phyloP scores from a whole-genome alignment of 2,797 vertebrate genomes.

The Gallirallus australis region DNA sequence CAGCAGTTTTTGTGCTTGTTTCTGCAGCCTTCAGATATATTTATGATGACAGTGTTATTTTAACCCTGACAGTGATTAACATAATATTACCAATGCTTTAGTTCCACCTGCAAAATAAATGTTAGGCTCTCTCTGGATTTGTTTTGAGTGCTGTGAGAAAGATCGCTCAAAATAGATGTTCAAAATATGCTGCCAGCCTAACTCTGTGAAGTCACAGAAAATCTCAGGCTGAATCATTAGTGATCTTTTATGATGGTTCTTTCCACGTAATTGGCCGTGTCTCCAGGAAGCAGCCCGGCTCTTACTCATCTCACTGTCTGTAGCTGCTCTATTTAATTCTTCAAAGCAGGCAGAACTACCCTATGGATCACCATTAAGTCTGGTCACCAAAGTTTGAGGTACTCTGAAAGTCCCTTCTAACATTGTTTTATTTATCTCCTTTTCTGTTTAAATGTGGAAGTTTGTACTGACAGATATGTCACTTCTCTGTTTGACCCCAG shows the following conservation, averaged over 20 bases:
- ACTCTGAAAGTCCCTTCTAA: background rate
- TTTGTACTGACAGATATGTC: background rate
- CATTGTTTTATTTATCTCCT: background rate
- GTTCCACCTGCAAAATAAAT: background rate
- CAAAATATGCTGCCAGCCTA: background rate
- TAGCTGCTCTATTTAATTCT: background rate
- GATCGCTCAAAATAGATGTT: background rate
- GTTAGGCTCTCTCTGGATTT: background rate
- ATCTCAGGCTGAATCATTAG: background rate
- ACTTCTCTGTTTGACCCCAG: background rate
- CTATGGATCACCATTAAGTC: background rate
- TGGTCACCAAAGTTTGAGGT: background rate
- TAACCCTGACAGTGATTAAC: background rate
- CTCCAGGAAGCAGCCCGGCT: background rate
- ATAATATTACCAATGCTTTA: background rate
- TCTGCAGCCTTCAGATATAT: background rate
- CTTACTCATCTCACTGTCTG: fast-evolving
- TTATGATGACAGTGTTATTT: background rate
- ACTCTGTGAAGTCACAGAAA: background rate
- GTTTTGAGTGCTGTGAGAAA: background rate
- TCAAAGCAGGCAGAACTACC: background rate
- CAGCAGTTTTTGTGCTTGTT: fast-evolving
- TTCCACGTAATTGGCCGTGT: background rate
- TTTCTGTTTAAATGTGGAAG: background rate
- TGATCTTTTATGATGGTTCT: background rate